Percentiles rank a stretch among this genome's conserved stretches.
Conservation (phyloP, 2,113 vertebrate genomes). For the Gymnocephalus cernua region DNA sequence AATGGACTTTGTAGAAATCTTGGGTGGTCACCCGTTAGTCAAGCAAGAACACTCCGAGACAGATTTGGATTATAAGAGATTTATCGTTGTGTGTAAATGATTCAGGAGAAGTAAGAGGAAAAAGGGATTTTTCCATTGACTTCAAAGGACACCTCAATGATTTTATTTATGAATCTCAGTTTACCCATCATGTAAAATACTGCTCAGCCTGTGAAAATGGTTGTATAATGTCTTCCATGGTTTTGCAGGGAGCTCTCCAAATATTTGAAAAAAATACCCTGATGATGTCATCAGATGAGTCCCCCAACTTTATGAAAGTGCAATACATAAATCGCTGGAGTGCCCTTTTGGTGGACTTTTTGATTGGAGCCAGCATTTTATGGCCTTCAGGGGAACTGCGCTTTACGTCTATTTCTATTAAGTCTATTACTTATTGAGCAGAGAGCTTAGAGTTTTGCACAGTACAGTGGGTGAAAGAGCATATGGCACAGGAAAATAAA, state of each 20-base stretch:
- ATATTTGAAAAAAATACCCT: not conserved
- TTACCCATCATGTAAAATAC: not conserved
- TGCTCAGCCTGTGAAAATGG: not conserved
- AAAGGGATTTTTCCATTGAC: not conserved
- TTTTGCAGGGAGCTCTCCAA: not conserved
- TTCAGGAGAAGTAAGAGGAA: not conserved
- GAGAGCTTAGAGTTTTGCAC: not conserved
- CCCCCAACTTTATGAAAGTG: not conserved
- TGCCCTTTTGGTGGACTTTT: not conserved
- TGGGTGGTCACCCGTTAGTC: not conserved
- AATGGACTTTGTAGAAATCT: not conserved
- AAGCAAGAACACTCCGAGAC: not conserved
- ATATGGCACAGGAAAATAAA: not conserved
- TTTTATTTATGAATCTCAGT: not conserved
- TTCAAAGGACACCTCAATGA: not conserved
- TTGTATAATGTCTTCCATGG: not conserved
- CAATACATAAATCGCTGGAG: not conserved
- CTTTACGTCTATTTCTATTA: too few species aligned
- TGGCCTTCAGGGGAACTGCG: constrained; percentile 5
- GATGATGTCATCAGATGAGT: constrained; percentile 2
- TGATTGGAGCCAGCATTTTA: not conserved
- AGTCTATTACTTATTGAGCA: not conserved
- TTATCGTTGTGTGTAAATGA: not conserved
- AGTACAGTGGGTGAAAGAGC: not conserved
- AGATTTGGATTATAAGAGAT: not conserved